phyloP scores from a whole-genome alignment of 2,888 invertebrate genomes.

The Synergus gifuensis region DNA sequence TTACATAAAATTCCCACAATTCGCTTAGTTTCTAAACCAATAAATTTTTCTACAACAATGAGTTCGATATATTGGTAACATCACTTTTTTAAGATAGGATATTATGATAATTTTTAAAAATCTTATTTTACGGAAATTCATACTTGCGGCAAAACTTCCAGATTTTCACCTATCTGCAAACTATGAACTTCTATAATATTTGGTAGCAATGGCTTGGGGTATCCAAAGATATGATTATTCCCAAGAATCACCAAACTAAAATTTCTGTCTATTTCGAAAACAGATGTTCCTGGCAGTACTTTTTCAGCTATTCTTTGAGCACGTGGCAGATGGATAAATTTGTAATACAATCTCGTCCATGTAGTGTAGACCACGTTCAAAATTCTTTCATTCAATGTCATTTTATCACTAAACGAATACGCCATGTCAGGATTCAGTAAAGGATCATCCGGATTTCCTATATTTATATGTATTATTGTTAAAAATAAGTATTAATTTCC shows the following conservation, averaged over 20 bases:
- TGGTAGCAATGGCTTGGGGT: constrained; percentile 71
- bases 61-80: too few relatives aligned
- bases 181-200: constrained; percentile 72
- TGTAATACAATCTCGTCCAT: constrained; percentile 70
- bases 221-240: constrained; percentile 72
- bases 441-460: constrained; percentile 73
- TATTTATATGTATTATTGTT: background rate
- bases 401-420: constrained; percentile 67
- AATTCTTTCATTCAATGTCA: constrained; percentile 65
- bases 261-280: constrained; percentile 67
- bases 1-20: too few relatives aligned
- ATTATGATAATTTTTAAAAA: too few relatives aligned
- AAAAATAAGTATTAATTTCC: background rate
- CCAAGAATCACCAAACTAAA: constrained; percentile 71
- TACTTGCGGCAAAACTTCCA: constrained; percentile 62
- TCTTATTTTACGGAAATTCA: background rate
- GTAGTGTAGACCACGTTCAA: constrained; percentile 68
- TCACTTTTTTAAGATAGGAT: too few relatives aligned
- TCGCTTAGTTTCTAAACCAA: too few relatives aligned
- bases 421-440: constrained; percentile 73
- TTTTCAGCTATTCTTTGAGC: constrained; percentile 67
- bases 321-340: constrained; percentile 65
- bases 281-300: constrained; percentile 62
- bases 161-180: constrained; percentile 65
- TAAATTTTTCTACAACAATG: too few relatives aligned